These are phyloP conservation scores for Perizoma flavofasciatum DNA, from an alignment of 2,888 invertebrate species.

Conservation along the genomic window DNA sequence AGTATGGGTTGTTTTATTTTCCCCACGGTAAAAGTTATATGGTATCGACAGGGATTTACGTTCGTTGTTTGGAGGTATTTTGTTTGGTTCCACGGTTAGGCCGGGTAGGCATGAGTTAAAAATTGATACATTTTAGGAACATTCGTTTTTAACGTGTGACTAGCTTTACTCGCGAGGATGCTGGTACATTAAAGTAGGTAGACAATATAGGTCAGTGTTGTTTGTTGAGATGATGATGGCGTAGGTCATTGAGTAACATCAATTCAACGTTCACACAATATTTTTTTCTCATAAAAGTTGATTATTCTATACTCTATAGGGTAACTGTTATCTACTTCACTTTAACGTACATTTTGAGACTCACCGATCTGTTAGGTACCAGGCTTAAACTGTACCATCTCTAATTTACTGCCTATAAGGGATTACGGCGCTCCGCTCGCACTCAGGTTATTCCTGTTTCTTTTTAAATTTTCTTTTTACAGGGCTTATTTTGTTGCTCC, in stretches of 20 bases:
- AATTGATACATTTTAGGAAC: no score
- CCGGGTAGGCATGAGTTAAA: conserved; percentile 1
- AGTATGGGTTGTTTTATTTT: conserved; percentile 28
- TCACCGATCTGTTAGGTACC: conserved; percentile 13
- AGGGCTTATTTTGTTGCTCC: conserved; percentile 10
- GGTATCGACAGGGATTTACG: conserved; percentile 65
- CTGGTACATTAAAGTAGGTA: no score
- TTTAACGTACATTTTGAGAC: conserved; percentile 2
- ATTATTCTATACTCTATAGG: no score
- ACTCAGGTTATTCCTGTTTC: conserved; percentile 20
- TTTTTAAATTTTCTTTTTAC: conserved; percentile 12
- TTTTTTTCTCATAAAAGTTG: no score
- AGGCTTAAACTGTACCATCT: conserved; percentile 8
- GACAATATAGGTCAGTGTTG: no score
- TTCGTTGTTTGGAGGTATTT: conserved; percentile 47
- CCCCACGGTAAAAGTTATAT: conserved; percentile 54
- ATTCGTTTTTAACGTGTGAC: no score
- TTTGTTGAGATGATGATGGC: no score
- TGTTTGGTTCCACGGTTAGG: conserved; percentile 38
- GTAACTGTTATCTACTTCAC: background rate
- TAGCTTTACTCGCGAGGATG: no score
- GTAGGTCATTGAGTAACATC: no score
- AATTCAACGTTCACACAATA: no score
- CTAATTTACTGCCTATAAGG: conserved; percentile 24
- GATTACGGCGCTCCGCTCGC: conserved; percentile 18